phyloP scores from a whole-genome alignment of 2,888 invertebrate genomes.

The Morpho deidamia region DNA sequence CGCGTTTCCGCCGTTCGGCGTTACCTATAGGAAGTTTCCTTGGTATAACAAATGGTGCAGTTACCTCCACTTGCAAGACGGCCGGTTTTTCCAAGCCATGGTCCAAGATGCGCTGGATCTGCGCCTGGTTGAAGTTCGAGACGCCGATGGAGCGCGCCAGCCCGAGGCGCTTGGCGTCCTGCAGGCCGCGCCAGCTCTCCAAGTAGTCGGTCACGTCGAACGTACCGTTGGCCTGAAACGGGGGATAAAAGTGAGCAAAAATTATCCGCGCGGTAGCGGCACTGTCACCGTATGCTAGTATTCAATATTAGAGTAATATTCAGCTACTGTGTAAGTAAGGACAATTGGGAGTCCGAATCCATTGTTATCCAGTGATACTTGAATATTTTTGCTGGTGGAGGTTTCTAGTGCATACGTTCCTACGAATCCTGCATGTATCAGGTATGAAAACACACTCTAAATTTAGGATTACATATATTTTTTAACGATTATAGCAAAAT shows the following conservation, averaged over 20 bases:
- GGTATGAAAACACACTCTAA: background rate
- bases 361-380: too few relatives aligned
- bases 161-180: constrained; percentile 79
- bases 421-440: too few relatives aligned
- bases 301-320: too few relatives aligned
- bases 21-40: too few relatives aligned
- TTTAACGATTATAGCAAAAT: too few relatives aligned
- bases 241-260: background rate
- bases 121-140: constrained; percentile 87
- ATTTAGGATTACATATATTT: too few relatives aligned
- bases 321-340: too few relatives aligned
- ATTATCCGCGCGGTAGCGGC: too few relatives aligned
- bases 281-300: background rate
- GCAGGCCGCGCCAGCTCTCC: constrained; percentile 85
- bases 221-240: constrained; percentile 5
- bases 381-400: too few relatives aligned
- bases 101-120: constrained; percentile 80
- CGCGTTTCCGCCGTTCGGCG: too few relatives aligned
- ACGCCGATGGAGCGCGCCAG: constrained; percentile 84
- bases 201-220: constrained; percentile 70
- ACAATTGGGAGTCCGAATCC: background rate
- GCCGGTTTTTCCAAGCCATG: constrained; percentile 71
- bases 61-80: constrained; percentile 73
- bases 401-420: too few relatives aligned
- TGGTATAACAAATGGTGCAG: background rate